Base-by-base conservation (phyloP, 2,113 vertebrate species). In the Elaphurus davidianus region DNA sequence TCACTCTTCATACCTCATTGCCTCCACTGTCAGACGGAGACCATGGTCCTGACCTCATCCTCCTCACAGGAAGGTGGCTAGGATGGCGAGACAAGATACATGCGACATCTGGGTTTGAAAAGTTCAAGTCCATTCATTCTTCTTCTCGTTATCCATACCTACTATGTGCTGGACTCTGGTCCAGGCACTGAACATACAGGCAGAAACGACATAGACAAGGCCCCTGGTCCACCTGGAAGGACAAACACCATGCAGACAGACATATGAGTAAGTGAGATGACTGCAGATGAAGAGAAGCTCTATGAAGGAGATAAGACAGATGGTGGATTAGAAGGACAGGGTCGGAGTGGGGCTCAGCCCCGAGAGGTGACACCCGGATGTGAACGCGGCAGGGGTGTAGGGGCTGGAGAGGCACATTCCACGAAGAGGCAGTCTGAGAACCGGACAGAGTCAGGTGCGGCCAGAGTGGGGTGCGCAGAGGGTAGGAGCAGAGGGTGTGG, bases 281-380 rank as follows among this genome's bases (percentile, higher is more conserved):
- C 45, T 1, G 19, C 60, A n/a, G 47, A 52, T 11, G 2, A 4
- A 0, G 1, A 74, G 82, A 36, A 27, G 30, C 6, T 0, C 86
- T 5, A 12, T 4, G 36, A 57, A 57, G 91, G 19, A 54, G 23
- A 28, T 12, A 59, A 33, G 36, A 43, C 36, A 50, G 23, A 8
- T 33, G n/a, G 25, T 1, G 12, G 25, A 21, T 14, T 3, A 15
- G 55, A 25, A 43, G 15, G 62, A 16, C 0, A 4, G 40, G 74
- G 60, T 13, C 7, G 2, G 21, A 67, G 28, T 25, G 6, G 52
- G 43, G 33, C 9, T 52, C 84, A 43, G 52, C 21, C 43, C 23
- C 3, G 3, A 6, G 1, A 43, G 36, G 71, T 5, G 47, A 3
- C 59, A 36, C 33, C 1, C 14, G 50, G 36, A 33, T 2, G 5